Conservation (phyloP, 2,888 invertebrate genomes). For the Lepidochitona cinerea region DNA sequence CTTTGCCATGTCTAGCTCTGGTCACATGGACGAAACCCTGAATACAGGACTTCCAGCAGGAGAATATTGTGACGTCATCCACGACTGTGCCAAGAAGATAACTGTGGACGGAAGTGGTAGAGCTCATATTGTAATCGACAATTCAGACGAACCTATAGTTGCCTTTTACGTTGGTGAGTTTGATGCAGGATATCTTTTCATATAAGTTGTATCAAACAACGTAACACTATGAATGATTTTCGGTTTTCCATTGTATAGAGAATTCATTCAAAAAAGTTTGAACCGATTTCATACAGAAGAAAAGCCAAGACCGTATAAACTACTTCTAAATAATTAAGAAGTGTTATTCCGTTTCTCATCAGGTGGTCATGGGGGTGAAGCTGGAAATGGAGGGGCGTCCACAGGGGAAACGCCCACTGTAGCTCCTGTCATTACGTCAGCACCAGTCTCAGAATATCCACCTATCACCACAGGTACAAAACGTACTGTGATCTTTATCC, state of each 20-base stretch:
- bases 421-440: background rate
- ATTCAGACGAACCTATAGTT: slow-evolving; percentile 52
- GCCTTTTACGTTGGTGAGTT: slow-evolving; percentile 58
- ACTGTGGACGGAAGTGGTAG: slow-evolving; percentile 55
- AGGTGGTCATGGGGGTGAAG: background rate
- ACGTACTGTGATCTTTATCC: slow-evolving; percentile 61
- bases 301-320: no score
- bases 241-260: no score
- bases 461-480: background rate
- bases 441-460: background rate
- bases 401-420: background rate
- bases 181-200: background rate
- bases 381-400: background rate
- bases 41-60: slow-evolving; percentile 66
- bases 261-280: no score
- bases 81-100: slow-evolving; percentile 56
- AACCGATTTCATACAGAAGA: no score
- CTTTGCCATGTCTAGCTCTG: slow-evolving; percentile 63
- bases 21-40: slow-evolving; percentile 51
- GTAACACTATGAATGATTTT: no score
- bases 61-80: slow-evolving; percentile 67
- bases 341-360: no score
- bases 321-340: no score
- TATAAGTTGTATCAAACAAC: no score
- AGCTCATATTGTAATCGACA: slow-evolving; percentile 50